phyloP scores from a whole-genome alignment of 2,888 invertebrate genomes.

The Ligdia adustata region DNA sequence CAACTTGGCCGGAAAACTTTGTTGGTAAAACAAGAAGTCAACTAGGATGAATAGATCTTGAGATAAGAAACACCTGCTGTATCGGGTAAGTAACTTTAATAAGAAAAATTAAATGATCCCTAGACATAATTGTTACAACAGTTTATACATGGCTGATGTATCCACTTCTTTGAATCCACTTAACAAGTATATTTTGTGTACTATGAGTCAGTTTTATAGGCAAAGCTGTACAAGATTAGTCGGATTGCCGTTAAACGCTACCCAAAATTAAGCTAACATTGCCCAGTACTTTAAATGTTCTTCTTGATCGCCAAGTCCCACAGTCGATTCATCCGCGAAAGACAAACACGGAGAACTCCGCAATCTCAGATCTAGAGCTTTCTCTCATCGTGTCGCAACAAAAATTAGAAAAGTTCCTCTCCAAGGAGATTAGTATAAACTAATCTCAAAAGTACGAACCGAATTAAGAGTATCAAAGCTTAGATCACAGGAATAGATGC shows the following conservation, averaged over 20 bases:
- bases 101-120: too few relatives aligned
- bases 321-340: neutral
- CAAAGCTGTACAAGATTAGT: too few relatives aligned
- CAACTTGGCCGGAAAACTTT: constrained; percentile 5
- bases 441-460: constrained; percentile 3
- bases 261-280: too few relatives aligned
- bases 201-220: too few relatives aligned
- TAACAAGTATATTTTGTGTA: too few relatives aligned
- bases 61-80: neutral
- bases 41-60: neutral
- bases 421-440: constrained; percentile 24
- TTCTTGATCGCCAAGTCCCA: neutral
- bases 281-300: too few relatives aligned
- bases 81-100: too few relatives aligned
- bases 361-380: constrained; percentile 7
- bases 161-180: too few relatives aligned
- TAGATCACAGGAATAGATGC: neutral
- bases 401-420: constrained; percentile 19
- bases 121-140: too few relatives aligned
- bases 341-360: constrained; percentile 2
- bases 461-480: constrained; percentile 17
- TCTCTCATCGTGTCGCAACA: constrained; percentile 8
- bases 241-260: too few relatives aligned
- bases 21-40: constrained; percentile 5
- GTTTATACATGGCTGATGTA: too few relatives aligned